These are phyloP conservation scores for Gymnocypris eckloni DNA, from an alignment of 2,797 vertebrate genomes.

Conservation along the genomic window DNA sequence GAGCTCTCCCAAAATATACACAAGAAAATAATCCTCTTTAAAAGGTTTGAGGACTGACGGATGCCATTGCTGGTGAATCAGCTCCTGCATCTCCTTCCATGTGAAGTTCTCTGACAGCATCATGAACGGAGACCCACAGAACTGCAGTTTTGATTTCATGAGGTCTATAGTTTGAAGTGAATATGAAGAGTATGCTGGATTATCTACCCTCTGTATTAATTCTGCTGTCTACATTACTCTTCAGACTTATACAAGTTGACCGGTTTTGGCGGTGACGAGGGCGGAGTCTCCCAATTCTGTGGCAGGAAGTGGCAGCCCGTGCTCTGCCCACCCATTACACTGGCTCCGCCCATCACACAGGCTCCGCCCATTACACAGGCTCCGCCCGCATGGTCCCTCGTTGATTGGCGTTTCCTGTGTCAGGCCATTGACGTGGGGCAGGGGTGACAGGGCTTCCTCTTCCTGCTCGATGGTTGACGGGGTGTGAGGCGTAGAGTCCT, in stretches of 20 bases:
- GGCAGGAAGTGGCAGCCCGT: conserved; percentile 79
- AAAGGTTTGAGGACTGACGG: background rate
- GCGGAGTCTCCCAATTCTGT: conserved; percentile 77
- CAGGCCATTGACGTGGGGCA: conserved; percentile 50
- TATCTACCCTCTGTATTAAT: background rate
- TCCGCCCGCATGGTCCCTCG: conserved; percentile 7
- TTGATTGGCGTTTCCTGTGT: conserved; percentile 36
- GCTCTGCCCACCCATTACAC: conserved; percentile 62
- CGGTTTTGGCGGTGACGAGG: conserved; percentile 79
- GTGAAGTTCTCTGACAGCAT: background rate
- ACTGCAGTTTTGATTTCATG: background rate
- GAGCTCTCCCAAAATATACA: conserved; percentile 11
- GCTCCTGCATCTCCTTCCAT: background rate
- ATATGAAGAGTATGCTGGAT: background rate
- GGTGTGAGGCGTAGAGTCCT: background rate
- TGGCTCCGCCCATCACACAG: background rate
- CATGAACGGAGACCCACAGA: background rate
- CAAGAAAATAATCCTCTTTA: background rate
- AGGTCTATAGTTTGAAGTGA: background rate
- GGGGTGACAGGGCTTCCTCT: conserved; percentile 36
- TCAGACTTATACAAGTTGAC: conserved; percentile 58
- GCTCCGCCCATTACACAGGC: conserved; percentile 51
- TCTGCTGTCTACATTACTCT: background rate
- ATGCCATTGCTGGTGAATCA: background rate
- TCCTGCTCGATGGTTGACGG: conserved; percentile 19